Base-by-base conservation (phyloP, 2,888 invertebrate genomes). In the Limnephilus rhombicus region DNA sequence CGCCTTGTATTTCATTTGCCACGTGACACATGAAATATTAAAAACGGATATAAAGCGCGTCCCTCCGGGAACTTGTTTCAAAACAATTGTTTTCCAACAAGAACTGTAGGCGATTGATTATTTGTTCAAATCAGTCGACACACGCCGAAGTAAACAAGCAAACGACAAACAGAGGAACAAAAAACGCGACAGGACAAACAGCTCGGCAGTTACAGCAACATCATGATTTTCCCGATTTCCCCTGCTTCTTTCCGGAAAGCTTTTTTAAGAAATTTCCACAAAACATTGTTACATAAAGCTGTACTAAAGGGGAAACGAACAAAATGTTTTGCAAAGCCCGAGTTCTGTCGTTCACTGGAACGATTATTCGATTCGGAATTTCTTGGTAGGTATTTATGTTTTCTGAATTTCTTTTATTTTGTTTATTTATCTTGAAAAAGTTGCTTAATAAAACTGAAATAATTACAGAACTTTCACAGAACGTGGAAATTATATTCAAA, bases 101-200 rank as follows among this genome's bases (percentile, higher is more conserved):
- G 18, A 83, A 37, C 82, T 81, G 81, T 37, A 90, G 49, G 82
- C 90, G 82, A 92, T 93, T 93, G 93, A 93, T 93, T 93, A 93
- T 93, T 93, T 93, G 92, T 91, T 92, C 91, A 92, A 93, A 93
- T 93, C 93, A 93, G 91, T 83, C 87, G 91, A 90, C 87, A 91
- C 92, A 92, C 90, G 92, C 89, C 49, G 87, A 90, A 92, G 86
- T 45, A 91, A 92, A 92, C 89, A 93, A 92, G 85, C 90, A 92
- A 91, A 89, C 82, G 68, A 9, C n/a, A 68, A 68, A 68, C 68
- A 68, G 68, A n/a, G 68, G 53, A 68, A 68, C 68, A 68, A 88
- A 91, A 88, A 85, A 92, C 83, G 53, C 88, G 89, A 80, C 86
- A 80, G 90, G 87, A 90, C 82, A 89, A 89, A 91, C 89, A 89